These are phyloP conservation scores for Meiosimyza platycephala DNA, from an alignment of 2,888 invertebrate genomes.

Conservation along the genomic window DNA sequence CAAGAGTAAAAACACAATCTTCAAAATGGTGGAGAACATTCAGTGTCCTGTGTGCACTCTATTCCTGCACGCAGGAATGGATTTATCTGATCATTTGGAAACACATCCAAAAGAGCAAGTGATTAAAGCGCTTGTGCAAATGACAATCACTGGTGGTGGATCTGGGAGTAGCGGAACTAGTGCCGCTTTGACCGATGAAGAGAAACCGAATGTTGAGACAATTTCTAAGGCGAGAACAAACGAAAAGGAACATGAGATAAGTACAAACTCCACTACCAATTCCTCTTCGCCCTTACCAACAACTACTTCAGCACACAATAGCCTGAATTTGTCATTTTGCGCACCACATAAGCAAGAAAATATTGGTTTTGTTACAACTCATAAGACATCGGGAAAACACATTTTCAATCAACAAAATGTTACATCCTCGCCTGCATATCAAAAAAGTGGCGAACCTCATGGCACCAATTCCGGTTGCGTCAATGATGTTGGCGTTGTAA, in stretches of 20 bases:
- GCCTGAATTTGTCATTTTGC: constrained; percentile 31
- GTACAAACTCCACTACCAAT: constrained; percentile 26
- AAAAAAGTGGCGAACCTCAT: constrained; percentile 14
- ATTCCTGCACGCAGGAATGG: constrained; percentile 84
- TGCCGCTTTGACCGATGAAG: constrained; percentile 47
- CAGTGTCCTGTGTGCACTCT: constrained; percentile 88
- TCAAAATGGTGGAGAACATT: constrained; percentile 63
- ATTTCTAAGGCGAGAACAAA: not conserved
- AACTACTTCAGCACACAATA: constrained; percentile 24
- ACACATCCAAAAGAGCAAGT: constrained; percentile 91
- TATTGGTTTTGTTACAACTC: constrained; percentile 2
- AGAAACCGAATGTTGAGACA: constrained; percentile 24
- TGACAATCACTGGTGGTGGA: constrained; percentile 56
- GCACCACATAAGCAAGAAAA: constrained; percentile 25
- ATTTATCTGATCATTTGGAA: constrained; percentile 82
- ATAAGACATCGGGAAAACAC: constrained; percentile 5
- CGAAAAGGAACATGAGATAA: constrained; percentile 20
- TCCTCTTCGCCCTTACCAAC: constrained; percentile 14
- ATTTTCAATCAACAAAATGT: constrained; percentile 26
- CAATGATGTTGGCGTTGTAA: not conserved
- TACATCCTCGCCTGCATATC: constrained; percentile 31
- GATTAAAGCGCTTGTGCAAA: constrained; percentile 78
- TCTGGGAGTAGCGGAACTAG: constrained; percentile 43
- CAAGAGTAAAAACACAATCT: not conserved
- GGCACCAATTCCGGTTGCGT: not conserved